Evolutionary conservation across 2,888 invertebrate genomes (phyloP).

Genomic region (Drosophila antonietae): DNA sequence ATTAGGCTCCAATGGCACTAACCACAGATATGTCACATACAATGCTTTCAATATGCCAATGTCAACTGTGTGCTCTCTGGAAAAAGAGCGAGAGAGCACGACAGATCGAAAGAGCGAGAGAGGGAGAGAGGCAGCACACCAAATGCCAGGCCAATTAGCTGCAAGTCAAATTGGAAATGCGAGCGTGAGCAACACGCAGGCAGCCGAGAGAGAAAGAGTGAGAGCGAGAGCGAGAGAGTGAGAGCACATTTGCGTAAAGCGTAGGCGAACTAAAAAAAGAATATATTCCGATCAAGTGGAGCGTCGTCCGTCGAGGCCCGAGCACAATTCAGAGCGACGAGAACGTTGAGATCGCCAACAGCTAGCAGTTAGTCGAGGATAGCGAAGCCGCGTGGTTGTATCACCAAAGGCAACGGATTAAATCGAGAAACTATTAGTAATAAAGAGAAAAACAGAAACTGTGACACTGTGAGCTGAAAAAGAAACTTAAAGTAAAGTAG

Average conservation of each 20-base stretch:
- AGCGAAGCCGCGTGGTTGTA: slow-evolving; percentile 72
- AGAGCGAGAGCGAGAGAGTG: slow-evolving; percentile 33
- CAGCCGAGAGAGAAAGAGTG: background rate
- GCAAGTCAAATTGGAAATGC: slow-evolving; percentile 29
- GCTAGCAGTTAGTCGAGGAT: slow-evolving; percentile 72
- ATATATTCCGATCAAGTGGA: slow-evolving; percentile 48
- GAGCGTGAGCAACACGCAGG: slow-evolving; percentile 16
- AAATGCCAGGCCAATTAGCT: slow-evolving; percentile 33
- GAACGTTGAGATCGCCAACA: slow-evolving; percentile 34
- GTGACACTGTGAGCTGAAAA: background rate
- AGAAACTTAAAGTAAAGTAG: background rate
- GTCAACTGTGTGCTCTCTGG: background rate
- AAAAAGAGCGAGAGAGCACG: slow-evolving; percentile 1
- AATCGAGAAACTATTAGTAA: slow-evolving; percentile 5
- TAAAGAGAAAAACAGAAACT: slow-evolving; percentile 8
- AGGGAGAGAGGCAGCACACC: background rate
- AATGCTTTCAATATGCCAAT: slow-evolving; percentile 7
- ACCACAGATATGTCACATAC: slow-evolving; percentile 10
- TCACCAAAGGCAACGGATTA: slow-evolving; percentile 23
- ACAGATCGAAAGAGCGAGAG: background rate
- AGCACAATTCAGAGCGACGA: slow-evolving; percentile 53
- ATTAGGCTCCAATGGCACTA: slow-evolving; percentile 39
- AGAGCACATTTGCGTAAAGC: slow-evolving; percentile 62
- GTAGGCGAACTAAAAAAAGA: slow-evolving; percentile 74
- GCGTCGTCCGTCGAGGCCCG: slow-evolving; percentile 14